Percentiles rank a stretch among this genome's conserved stretches.
phyloP scores from a whole-genome alignment of 2,888 invertebrate species.

The Athetis lepigone region DNA sequence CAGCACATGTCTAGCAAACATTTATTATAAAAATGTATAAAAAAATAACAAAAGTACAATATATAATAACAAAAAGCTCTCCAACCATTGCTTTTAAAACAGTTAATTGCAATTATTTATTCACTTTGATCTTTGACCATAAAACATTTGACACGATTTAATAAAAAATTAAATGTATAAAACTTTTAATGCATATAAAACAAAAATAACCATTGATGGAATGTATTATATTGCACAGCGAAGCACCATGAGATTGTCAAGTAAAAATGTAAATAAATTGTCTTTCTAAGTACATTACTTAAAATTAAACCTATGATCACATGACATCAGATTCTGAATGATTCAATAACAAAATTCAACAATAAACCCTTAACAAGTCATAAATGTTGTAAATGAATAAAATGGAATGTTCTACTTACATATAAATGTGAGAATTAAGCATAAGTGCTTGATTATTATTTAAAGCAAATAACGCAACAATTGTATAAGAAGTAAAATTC shows the following conservation, averaged over 20 bases:
- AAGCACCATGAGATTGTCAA: slow-evolving; percentile 65
- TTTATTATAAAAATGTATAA: slow-evolving; percentile 72
- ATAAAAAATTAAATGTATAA: not conserved
- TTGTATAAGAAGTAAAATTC: slow-evolving; percentile 2
- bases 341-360: slow-evolving; percentile 55
- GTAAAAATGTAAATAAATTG: slow-evolving; percentile 52
- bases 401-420: slow-evolving; percentile 54
- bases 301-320: slow-evolving; percentile 65
- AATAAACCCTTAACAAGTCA: slow-evolving; percentile 56
- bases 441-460: slow-evolving; percentile 37
- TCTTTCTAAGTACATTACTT: slow-evolving; percentile 50
- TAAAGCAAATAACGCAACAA: not conserved
- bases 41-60: slow-evolving; percentile 63
- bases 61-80: slow-evolving; percentile 56
- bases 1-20: slow-evolving; percentile 56
- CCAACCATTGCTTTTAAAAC: slow-evolving; percentile 7
- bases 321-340: slow-evolving; percentile 61
- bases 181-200: slow-evolving; percentile 42
- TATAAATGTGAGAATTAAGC: slow-evolving; percentile 33
- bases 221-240: slow-evolving; percentile 63
- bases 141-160: slow-evolving; percentile 7
- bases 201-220: slow-evolving; percentile 46
- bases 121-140: not conserved
- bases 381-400: slow-evolving; percentile 51
- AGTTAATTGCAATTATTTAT: slow-evolving; percentile 38